Conservation (phyloP, 2,888 invertebrate species). For the Tillus elongatus region DNA sequence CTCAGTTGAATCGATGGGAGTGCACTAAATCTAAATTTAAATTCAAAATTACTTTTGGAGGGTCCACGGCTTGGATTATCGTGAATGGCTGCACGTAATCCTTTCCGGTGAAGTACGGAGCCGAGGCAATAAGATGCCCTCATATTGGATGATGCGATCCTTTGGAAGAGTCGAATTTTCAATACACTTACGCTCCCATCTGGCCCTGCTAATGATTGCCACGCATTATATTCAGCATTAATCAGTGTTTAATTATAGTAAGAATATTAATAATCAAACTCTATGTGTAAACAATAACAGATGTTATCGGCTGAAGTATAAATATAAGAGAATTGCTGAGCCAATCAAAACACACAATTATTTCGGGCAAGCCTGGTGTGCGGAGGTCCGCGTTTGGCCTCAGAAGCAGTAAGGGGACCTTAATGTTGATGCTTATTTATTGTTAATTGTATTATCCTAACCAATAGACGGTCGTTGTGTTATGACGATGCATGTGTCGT, state of each 20-base stretch:
- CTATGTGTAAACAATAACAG: slow-evolving; percentile 11
- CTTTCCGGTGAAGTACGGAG: slow-evolving; percentile 34
- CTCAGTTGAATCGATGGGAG: slow-evolving; percentile 28
- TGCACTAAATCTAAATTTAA: slow-evolving; percentile 22
- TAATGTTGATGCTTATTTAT: slow-evolving; percentile 30
- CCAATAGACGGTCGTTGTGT: slow-evolving; percentile 30
- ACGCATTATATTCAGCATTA: too few species aligned
- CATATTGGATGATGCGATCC: too few species aligned
- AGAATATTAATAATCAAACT: slow-evolving; percentile 17
- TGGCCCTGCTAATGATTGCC: slow-evolving; percentile 38
- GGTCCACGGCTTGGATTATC: slow-evolving; percentile 46
- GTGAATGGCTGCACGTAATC: slow-evolving; percentile 59
- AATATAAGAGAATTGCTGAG: slow-evolving; percentile 45
- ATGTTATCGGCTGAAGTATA: slow-evolving; percentile 22
- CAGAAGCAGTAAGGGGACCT: slow-evolving; percentile 35
- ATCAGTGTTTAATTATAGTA: slow-evolving; percentile 23
- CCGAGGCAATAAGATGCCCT: slow-evolving; percentile 42
- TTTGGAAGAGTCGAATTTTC: slow-evolving; percentile 10
- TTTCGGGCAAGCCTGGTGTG: slow-evolving; percentile 31
- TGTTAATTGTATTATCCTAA: slow-evolving; percentile 16
- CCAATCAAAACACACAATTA: slow-evolving; percentile 43
- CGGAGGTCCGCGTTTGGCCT: slow-evolving; percentile 18
- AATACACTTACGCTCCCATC: slow-evolving; percentile 29
- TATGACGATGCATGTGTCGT: slow-evolving; percentile 27
- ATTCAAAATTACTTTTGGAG: slow-evolving; percentile 31